A percentile compares a stretch with the other conserved stretches of the same genome.
These are phyloP conservation scores for Pocillopora grandis DNA, from an alignment of 92 coral and sea anemone genomes.

Conservation along the genomic window DNA sequence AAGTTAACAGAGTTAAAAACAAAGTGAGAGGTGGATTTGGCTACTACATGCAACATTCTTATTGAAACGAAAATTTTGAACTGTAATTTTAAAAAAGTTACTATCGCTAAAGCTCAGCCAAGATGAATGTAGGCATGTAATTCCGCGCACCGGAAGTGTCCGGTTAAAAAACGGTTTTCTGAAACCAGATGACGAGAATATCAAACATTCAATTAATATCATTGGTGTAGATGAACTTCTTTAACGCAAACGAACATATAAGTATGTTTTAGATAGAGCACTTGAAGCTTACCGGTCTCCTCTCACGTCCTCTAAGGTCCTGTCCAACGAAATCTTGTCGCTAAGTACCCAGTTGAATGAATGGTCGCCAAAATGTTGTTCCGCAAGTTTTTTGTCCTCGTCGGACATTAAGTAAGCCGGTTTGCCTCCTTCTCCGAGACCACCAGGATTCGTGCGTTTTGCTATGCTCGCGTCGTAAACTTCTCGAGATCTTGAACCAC, in stretches of 20 bases:
- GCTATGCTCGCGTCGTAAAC: constrained; percentile 89
- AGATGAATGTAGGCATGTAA: no score
- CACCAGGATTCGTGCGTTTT: constrained; percentile 78
- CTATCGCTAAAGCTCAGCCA: no score
- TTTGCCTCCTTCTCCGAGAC: constrained; percentile 90
- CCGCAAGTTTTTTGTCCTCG: constrained; percentile 86
- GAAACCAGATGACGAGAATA: no score
- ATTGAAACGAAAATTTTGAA: no score
- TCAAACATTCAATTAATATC: no score
- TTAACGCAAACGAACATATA: not conserved
- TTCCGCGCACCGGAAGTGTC: no score
- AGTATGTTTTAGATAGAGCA: not conserved
- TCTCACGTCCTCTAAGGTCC: constrained; percentile 92
- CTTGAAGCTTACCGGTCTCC: constrained; percentile 73
- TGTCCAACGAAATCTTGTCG: constrained; percentile 87
- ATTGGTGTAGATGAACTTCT: not conserved
- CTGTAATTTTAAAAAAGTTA: no score
- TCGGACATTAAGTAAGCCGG: constrained; percentile 82
- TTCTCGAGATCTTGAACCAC: constrained; percentile 35
- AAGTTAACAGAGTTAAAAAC: no score
- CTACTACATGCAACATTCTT: no score
- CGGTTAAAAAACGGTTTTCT: no score
- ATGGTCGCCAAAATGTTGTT: constrained; percentile 85
- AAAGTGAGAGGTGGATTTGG: no score
- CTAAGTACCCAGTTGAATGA: constrained; percentile 98